Conservation (phyloP, 2,888 invertebrate genomes). For the Callyntrura guangdongensis region DNA sequence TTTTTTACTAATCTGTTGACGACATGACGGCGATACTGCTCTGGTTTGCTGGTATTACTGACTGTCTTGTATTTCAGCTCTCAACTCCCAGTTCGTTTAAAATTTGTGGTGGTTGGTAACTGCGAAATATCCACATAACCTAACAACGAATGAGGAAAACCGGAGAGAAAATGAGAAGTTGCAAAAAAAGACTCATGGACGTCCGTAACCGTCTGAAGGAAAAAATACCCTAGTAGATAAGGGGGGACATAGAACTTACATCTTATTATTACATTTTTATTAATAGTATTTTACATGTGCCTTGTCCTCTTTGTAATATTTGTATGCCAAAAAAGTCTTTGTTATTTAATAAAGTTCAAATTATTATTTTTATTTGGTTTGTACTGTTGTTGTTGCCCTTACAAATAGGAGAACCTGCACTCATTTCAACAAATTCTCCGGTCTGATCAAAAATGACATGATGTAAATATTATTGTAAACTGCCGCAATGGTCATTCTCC, state of each 20-base stretch:
- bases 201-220: not conserved
- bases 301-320: too few species aligned
- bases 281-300: too few species aligned
- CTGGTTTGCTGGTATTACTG: not conserved
- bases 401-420: not conserved
- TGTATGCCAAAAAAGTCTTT: too few species aligned
- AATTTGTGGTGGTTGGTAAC: not conserved
- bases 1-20: constrained; percentile 41
- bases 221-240: constrained; percentile 6
- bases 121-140: not conserved
- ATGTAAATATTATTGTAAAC: constrained; percentile 58
- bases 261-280: not conserved
- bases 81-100: constrained; percentile 22
- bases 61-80: constrained; percentile 1
- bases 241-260: constrained; percentile 16
- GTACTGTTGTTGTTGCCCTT: not conserved
- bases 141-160: constrained; percentile 18
- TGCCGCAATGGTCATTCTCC: constrained; percentile 36
- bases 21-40: not conserved
- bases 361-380: not conserved
- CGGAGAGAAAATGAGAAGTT: not conserved
- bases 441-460: constrained; percentile 47
- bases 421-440: constrained; percentile 17
- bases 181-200: not conserved
- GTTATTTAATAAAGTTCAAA: not conserved